A percentile compares a stretch with the other conserved stretches of the same genome.
Conservation (phyloP, 2,797 vertebrate species). For the Leptodactylus fallax region DNA sequence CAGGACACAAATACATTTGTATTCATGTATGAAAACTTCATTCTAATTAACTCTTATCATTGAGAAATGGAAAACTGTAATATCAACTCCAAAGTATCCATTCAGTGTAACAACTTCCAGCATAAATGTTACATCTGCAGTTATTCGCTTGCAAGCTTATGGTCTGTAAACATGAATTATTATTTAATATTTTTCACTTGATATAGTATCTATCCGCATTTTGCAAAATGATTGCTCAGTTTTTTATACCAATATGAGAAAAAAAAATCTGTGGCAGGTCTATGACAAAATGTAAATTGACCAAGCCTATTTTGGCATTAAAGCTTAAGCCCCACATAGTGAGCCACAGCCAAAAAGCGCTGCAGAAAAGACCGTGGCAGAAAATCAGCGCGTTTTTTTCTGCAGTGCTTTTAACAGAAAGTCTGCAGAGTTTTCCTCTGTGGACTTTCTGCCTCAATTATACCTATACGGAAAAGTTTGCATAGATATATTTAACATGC, state of each 20-base stretch:
- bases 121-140: not conserved
- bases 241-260: no score
- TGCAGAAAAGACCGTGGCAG: no score
- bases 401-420: no score
- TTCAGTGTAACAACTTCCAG: not conserved
- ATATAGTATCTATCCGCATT: not conserved
- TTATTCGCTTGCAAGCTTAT: not conserved
- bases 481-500: no score
- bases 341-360: no score
- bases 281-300: not conserved
- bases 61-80: conserved; percentile 7
- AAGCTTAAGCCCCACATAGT: no score
- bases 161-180: not conserved
- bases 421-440: no score
- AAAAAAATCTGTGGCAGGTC: not conserved
- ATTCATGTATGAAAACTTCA: conserved; percentile 1
- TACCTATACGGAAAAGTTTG: no score
- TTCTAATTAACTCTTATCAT: conserved; percentile 26
- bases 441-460: no score
- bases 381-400: no score
- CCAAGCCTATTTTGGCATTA: no score
- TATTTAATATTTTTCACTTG: not conserved
- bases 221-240: no score
- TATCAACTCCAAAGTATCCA: not conserved
- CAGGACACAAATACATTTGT: conserved; percentile 20